A percentile compares a stretch with the other conserved stretches of the same genome.
Conservation (phyloP, 2,797 vertebrate genomes). For the Geotria australis region DNA sequence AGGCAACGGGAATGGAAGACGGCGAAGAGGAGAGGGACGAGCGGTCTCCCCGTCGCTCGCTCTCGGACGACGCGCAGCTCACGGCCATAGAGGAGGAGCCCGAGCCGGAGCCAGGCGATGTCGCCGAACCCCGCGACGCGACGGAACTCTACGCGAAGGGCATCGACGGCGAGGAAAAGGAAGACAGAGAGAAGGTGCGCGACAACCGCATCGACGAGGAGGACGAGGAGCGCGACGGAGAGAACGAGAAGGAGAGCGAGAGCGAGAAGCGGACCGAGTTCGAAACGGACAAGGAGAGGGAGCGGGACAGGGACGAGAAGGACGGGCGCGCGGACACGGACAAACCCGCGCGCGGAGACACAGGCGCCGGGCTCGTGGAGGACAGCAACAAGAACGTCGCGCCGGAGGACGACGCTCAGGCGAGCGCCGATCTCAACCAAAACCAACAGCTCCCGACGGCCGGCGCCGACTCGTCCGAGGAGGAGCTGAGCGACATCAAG, state of each 20-base stretch:
- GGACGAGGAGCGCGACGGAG: constrained; percentile 25
- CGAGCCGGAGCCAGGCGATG: too few relatives aligned
- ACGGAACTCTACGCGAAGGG: constrained; percentile 16
- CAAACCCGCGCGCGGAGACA: constrained; percentile 6
- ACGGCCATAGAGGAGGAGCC: too few relatives aligned
- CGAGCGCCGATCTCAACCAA: too few relatives aligned
- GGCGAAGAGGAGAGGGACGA: constrained; percentile 9
- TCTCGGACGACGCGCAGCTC: too few relatives aligned
- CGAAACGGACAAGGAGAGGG: constrained; percentile 43
- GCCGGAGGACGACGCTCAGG: too few relatives aligned
- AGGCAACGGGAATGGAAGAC: constrained; percentile 11
- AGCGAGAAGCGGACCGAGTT: constrained; percentile 72
- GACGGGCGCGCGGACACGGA: constrained; percentile 25
- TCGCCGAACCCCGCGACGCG: too few relatives aligned
- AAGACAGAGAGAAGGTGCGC: constrained; percentile 18
- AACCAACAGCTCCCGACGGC: too few relatives aligned
- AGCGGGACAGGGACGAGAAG: constrained; percentile 20
- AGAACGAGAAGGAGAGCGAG: constrained; percentile 18
- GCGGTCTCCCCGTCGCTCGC: background rate
- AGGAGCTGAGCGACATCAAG: too few relatives aligned
- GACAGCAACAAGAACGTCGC: too few relatives aligned
- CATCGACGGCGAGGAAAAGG: constrained; percentile 22
- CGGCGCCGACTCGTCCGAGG: too few relatives aligned
- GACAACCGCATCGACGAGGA: constrained; percentile 10
- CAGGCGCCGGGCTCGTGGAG: too few relatives aligned